Base-by-base conservation (phyloP, 2,888 invertebrate genomes). In the Drosophila austrosaltans region DNA sequence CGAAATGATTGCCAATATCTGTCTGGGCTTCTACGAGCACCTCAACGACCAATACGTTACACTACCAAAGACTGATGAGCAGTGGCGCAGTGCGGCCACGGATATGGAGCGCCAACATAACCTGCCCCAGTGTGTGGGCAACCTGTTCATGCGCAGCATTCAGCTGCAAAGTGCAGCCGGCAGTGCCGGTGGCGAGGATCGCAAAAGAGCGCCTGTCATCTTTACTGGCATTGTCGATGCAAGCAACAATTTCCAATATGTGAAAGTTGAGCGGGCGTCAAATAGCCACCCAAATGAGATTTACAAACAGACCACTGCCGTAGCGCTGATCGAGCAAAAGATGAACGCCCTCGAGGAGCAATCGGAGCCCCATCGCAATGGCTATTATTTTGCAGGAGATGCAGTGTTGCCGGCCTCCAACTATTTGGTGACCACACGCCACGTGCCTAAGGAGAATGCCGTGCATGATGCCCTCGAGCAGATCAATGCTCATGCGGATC, bases 1-100 rank as follows among this genome's bases (percentile, higher is more conserved):
- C 74, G 91, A 90, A 82, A 91, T 91, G 91, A 91, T 91, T 80
- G 91, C 91, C 75, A 90, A 91, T 80, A 91, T 91, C 76, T 91
- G 91, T 79, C 81, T 90, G 82, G 91, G 91, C 86, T 91, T 91
- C 77, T 91, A 91, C 63, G 91, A 91, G 82, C 87, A 90, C 78
- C 84, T 91, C 69, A 91, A 91, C 80, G 90, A 91, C 83, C 89
- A 89, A 86, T 91, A 89, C 79, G 84, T 91, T 77, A 85, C 87
- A 82, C 87, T 90, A 84, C 91, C 91, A 89, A 91, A 90, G 90
- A 91, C 91, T 86, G 90, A 90, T 76, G 91, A 91, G 70, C 91
- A 91, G 81, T 91, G 91, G 91, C 87, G 86, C 71, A 82, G 64
- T 20, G 81, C 91, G 67, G 87, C 91, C 77, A 89, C 85, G 36